phyloP scores from a whole-genome alignment of 2,797 vertebrate species.

The Channa striata region DNA sequence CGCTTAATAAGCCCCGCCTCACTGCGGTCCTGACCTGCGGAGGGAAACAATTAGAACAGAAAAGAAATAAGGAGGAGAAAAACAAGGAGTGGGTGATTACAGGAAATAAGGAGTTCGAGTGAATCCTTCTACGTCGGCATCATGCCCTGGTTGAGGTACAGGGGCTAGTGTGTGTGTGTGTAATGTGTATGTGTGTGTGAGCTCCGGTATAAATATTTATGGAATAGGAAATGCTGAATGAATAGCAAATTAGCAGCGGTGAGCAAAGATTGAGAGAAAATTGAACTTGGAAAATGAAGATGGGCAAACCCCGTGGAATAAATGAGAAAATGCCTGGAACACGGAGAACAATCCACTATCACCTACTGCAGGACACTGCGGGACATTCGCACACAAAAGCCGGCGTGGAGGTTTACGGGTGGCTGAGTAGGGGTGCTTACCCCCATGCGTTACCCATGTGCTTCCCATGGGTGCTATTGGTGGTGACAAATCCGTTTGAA shows the following conservation, averaged over 20 bases:
- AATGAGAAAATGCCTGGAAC: constrained; percentile 57
- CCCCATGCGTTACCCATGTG: constrained; percentile 38
- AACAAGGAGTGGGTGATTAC: constrained; percentile 27
- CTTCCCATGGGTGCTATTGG: constrained; percentile 79
- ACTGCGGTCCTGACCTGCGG: constrained; percentile 95
- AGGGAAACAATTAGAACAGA: constrained; percentile 21
- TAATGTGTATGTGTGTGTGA: background rate
- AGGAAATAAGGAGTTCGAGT: constrained; percentile 47
- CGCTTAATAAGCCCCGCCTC: constrained; percentile 98
- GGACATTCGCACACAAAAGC: constrained; percentile 28
- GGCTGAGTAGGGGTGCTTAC: constrained; percentile 13
- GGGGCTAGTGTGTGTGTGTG: background rate
- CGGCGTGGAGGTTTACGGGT: constrained; percentile 25
- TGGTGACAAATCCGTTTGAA: constrained; percentile 65
- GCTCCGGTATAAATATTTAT: constrained; percentile 72
- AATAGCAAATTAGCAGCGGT: constrained; percentile 67
- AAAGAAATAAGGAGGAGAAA: constrained; percentile 26
- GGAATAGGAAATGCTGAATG: constrained; percentile 62
- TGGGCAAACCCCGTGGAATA: constrained; percentile 22
- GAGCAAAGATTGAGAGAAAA: constrained; percentile 51
- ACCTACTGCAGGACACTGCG: constrained; percentile 27
- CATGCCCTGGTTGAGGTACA: constrained; percentile 19
- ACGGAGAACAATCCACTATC: constrained; percentile 5
- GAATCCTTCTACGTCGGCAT: constrained; percentile 32
- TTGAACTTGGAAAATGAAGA: constrained; percentile 58